Percentiles rank a stretch among this genome's conserved stretches.
phyloP scores from a whole-genome alignment of 2,888 invertebrate genomes.

The Lymantria dispar region DNA sequence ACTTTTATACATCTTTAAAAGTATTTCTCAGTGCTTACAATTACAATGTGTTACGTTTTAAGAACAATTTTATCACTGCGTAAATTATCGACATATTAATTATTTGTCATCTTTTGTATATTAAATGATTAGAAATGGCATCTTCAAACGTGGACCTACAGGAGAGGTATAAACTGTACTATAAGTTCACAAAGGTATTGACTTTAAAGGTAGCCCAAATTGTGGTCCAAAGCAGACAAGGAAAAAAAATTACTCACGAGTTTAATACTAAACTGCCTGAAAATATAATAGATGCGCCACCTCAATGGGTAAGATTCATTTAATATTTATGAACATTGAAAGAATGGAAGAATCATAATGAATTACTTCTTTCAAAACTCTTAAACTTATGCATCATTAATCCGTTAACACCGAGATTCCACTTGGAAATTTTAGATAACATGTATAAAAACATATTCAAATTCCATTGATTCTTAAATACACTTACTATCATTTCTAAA shows the following conservation, averaged over 20 bases:
- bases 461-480: too few species aligned
- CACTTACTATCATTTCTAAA: too few species aligned
- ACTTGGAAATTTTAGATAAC: too few species aligned
- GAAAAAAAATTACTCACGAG: slow-evolving; percentile 87
- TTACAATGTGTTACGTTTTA: slow-evolving; percentile 7
- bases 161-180: slow-evolving; percentile 91
- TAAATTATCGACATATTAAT: slow-evolving; percentile 26
- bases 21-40: too few species aligned
- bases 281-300: slow-evolving; percentile 45
- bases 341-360: too few species aligned
- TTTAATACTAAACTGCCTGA: slow-evolving; percentile 50
- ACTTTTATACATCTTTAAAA: too few species aligned
- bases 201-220: slow-evolving; percentile 94
- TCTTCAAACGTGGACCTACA: slow-evolving; percentile 57
- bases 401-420: too few species aligned
- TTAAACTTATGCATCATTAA: too few species aligned
- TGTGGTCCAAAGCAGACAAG: slow-evolving; percentile 95
- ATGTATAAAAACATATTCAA: too few species aligned
- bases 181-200: slow-evolving; percentile 94
- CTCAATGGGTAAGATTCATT: slow-evolving; percentile 62
- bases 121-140: slow-evolving; percentile 43
- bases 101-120: slow-evolving; percentile 8
- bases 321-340: too few species aligned
- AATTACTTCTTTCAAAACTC: too few species aligned
- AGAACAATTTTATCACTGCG: slow-evolving; percentile 28